phyloP scores from a whole-genome alignment of 30 jellyfish, hydroid and myxozoan species.

The Chrysaora quinquecirrha region DNA sequence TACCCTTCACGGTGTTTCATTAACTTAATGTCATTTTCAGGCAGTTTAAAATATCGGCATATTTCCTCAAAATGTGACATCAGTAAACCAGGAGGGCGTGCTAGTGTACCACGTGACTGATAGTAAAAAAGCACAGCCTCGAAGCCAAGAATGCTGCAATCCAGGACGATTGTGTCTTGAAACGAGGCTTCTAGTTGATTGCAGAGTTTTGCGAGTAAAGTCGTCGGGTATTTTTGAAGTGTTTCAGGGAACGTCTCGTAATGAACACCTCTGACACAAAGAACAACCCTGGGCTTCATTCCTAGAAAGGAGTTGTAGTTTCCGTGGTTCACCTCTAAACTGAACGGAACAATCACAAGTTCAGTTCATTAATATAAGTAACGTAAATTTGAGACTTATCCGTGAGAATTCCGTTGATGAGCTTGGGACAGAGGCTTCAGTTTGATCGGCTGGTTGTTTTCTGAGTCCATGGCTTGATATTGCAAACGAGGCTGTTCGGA shows the following conservation, averaged over 20 bases:
- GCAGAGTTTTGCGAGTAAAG: slow-evolving; percentile 30
- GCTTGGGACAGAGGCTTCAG: no score
- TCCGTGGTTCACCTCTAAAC: no score
- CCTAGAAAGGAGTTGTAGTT: not conserved
- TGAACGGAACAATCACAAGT: no score
- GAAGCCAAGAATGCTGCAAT: slow-evolving; percentile 46
- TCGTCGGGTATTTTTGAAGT: slow-evolving; percentile 47
- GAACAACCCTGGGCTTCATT: slow-evolving; percentile 22
- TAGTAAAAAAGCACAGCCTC: slow-evolving; percentile 69
- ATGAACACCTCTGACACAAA: slow-evolving; percentile 46
- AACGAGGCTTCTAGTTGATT: not conserved
- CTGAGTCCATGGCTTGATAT: no score
- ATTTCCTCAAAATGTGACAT: slow-evolving; percentile 33
- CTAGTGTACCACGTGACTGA: slow-evolving; percentile 54
- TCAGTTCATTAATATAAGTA: no score
- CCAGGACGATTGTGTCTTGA: slow-evolving; percentile 8
- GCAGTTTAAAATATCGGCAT: slow-evolving; percentile 53
- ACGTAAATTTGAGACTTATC: no score
- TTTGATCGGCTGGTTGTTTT: no score
- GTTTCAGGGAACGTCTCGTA: slow-evolving; percentile 63
- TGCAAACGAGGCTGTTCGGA: no score
- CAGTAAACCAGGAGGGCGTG: slow-evolving; percentile 35
- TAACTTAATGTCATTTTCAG: slow-evolving; percentile 14
- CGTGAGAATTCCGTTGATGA: no score
- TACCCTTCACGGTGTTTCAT: slow-evolving; percentile 55